phyloP scores from a whole-genome alignment of 2,797 vertebrate species.

The Macropus fuliginosus region DNA sequence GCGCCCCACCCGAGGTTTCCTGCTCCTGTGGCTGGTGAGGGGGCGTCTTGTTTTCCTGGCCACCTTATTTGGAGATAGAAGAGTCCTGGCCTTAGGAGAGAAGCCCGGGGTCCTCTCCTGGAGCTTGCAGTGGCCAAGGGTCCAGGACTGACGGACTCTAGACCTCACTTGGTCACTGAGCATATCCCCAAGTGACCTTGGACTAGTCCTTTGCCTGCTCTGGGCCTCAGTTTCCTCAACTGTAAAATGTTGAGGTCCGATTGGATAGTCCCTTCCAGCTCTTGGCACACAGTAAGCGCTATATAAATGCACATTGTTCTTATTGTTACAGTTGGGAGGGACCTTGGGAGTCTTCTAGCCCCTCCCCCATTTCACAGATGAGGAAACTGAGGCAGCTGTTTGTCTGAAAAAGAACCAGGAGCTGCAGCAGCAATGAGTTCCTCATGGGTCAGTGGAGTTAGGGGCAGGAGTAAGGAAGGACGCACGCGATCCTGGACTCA shows the following conservation, averaged over 20 bases:
- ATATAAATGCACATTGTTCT: no score
- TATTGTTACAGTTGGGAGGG: no score
- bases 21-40: constrained; percentile 53
- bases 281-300: not conserved
- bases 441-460: no score
- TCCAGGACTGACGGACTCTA: not conserved
- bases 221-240: not conserved
- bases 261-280: not conserved
- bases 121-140: not conserved
- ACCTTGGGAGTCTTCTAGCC: no score
- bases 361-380: no score
- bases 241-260: no score
- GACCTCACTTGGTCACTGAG: not conserved
- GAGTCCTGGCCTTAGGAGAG: not conserved
- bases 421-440: no score
- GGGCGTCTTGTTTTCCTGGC: constrained; percentile 28
- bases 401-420: no score
- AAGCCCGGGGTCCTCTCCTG: not conserved
- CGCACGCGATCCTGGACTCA: not conserved
- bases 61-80: constrained; percentile 76
- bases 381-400: not conserved
- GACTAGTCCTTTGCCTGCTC: not conserved
- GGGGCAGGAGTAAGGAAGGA: no score
- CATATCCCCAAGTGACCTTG: no score
- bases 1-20: constrained; percentile 66